phyloP scores from a whole-genome alignment of 1,140 invertebrate genomes.

The Meteorus sp. region DNA sequence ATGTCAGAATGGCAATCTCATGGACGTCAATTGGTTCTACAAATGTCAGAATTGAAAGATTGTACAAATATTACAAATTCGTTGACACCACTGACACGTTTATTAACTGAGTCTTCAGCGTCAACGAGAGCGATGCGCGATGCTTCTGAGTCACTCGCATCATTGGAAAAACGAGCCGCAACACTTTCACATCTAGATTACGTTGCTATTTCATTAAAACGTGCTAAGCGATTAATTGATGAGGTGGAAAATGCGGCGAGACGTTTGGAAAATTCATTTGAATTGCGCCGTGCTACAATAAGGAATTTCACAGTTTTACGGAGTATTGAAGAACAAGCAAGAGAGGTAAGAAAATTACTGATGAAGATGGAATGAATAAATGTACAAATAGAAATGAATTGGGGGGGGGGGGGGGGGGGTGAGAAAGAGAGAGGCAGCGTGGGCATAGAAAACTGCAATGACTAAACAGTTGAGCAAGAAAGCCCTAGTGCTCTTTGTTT shows the following conservation, averaged over 20 bases:
- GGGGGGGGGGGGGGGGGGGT: no score
- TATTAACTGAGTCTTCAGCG: conserved; percentile 51
- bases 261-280: conserved; percentile 55
- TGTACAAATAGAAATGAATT: not conserved
- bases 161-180: conserved; percentile 51
- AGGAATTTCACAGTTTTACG: conserved; percentile 54
- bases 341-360: conserved; percentile 49
- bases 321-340: conserved; percentile 56
- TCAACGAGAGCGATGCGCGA: conserved; percentile 52
- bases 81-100: conserved; percentile 52
- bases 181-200: conserved; percentile 49
- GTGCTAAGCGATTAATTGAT: conserved; percentile 50
- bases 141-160: conserved; percentile 46
- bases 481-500: conserved; percentile 15
- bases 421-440: not conserved
- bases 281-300: conserved; percentile 54
- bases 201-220: conserved; percentile 40
- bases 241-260: conserved; percentile 56
- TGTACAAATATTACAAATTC: conserved; percentile 50
- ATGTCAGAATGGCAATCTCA: conserved; percentile 57
- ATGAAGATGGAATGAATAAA: conserved; percentile 18
- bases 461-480: conserved; percentile 1
- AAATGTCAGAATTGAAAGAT: conserved; percentile 56
- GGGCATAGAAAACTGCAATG: not conserved
- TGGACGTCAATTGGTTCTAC: conserved; percentile 52